Evolutionary conservation across 2,113 vertebrate species (phyloP).

Genomic region (Azemiops feae): DNA sequence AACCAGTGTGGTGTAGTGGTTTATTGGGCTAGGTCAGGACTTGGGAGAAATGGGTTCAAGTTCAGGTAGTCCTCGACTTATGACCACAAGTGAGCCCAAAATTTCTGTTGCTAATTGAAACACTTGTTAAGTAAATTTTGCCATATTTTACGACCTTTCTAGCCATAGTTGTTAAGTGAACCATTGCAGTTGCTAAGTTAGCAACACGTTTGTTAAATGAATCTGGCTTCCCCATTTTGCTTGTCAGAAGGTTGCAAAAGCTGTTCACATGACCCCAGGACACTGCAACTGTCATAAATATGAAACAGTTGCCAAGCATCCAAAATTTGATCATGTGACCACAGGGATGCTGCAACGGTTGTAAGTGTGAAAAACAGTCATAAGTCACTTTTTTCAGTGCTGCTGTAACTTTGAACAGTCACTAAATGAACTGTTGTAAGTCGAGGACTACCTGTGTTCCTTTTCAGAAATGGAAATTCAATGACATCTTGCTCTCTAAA

Average conservation of each 20-base stretch:
- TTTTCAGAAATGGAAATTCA: neutral
- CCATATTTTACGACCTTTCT: neutral
- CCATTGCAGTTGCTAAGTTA: neutral
- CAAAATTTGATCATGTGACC: neutral
- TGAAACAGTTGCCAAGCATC: too few relatives aligned
- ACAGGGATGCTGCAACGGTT: neutral
- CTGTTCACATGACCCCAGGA: neutral
- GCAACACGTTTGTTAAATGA: neutral
- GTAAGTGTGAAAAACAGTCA: neutral
- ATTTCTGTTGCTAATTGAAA: neutral
- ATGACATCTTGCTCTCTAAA: neutral
- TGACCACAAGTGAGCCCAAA: neutral
- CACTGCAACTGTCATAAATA: too few relatives aligned
- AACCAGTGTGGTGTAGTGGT: neutral
- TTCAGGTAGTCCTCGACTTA: neutral
- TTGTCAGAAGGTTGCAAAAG: neutral
- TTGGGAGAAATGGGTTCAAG: neutral
- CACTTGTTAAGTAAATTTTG: neutral
- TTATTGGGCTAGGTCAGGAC: neutral
- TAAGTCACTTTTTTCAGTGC: neutral
- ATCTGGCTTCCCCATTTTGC: neutral
- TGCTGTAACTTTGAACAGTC: neutral
- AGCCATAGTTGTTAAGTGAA: neutral
- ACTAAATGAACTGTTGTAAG: neutral
- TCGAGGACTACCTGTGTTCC: neutral